phyloP scores from a whole-genome alignment of 2,888 invertebrate species.

The Acheta domesticus region DNA sequence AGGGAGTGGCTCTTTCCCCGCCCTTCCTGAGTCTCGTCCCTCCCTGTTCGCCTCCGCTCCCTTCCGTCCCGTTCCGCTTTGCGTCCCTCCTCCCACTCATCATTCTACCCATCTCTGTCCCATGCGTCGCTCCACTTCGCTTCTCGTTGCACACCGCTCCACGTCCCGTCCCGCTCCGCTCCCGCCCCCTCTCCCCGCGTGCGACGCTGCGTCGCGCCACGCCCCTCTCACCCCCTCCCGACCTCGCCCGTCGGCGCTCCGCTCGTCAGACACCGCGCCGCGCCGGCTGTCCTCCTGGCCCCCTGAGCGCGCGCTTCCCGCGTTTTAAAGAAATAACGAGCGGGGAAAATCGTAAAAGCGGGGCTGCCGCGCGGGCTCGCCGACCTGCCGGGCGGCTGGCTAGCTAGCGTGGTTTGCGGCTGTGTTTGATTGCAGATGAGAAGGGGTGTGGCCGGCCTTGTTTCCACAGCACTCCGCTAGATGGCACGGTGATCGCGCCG shows the following conservation, averaged over 20 bases:
- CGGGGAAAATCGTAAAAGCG: neutral
- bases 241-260: neutral
- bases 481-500: neutral
- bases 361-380: neutral
- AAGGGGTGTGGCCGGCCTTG: neutral
- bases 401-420: neutral
- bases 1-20: too few species aligned
- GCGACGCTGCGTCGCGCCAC: too few species aligned
- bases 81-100: too few species aligned
- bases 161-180: too few species aligned
- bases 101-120: too few species aligned
- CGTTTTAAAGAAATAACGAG: neutral
- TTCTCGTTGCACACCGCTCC: too few species aligned
- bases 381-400: neutral
- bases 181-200: too few species aligned
- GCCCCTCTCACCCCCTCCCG: neutral
- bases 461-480: neutral
- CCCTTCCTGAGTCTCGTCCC: too few species aligned
- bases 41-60: too few species aligned
- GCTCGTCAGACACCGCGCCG: neutral
- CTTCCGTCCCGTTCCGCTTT: too few species aligned
- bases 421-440: slow-evolving; percentile 9
- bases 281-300: neutral
- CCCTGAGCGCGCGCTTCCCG: neutral
- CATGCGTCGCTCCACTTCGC: too few species aligned